Conservation (phyloP, 2,888 invertebrate species). For the Altica lythri region DNA sequence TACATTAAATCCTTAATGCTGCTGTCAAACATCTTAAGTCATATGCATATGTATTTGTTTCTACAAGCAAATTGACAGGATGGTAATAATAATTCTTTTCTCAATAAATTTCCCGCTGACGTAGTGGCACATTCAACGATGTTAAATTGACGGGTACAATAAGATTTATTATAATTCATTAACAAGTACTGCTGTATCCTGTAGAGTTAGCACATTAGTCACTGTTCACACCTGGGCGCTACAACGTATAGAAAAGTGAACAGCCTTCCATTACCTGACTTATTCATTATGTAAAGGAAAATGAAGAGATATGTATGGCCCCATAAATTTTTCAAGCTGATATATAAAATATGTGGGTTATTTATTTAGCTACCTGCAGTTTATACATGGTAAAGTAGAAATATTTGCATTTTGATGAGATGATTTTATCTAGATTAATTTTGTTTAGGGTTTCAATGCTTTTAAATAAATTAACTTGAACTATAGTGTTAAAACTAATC, state of each 20-base stretch:
- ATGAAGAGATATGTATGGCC: slow-evolving; percentile 26
- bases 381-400: slow-evolving; percentile 25
- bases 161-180: slow-evolving; percentile 43
- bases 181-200: slow-evolving; percentile 43
- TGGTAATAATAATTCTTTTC: background rate
- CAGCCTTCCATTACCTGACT: slow-evolving; percentile 32
- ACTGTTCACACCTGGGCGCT: slow-evolving; percentile 44
- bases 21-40: too few relatives aligned
- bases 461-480: too few relatives aligned
- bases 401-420: slow-evolving; percentile 32
- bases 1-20: too few relatives aligned
- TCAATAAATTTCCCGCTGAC: background rate
- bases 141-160: slow-evolving; percentile 36
- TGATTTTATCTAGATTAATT: slow-evolving; percentile 33
- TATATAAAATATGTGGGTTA: slow-evolving; percentile 29
- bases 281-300: slow-evolving; percentile 24
- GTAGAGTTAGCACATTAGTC: slow-evolving; percentile 42
- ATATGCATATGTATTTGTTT: too few relatives aligned
- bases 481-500: too few relatives aligned
- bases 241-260: slow-evolving; percentile 33
- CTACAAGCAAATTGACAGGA: background rate
- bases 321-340: slow-evolving; percentile 28
- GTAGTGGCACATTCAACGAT: slow-evolving; percentile 10
- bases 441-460: slow-evolving; percentile 34
- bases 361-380: slow-evolving; percentile 31